Percentiles rank a stretch among this genome's conserved stretches.
These are phyloP conservation scores for Caenorhabditis zanzibari DNA, from an alignment of 2,888 invertebrate species.

Conservation along the genomic window DNA sequence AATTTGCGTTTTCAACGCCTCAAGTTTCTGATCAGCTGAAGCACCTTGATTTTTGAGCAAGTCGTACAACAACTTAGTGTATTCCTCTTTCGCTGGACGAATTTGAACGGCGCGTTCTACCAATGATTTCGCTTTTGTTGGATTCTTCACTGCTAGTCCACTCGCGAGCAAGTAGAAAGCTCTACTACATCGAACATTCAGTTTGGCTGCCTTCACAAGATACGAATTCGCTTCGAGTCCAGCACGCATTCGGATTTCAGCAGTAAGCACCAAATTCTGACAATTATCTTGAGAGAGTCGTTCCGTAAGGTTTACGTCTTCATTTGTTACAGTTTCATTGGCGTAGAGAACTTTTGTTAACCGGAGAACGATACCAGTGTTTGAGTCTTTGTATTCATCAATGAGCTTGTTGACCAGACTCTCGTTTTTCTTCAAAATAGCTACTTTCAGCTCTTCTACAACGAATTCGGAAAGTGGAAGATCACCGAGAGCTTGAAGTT, in stretches of 20 bases:
- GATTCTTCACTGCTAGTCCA: slow-evolving; percentile 56
- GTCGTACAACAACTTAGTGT: slow-evolving; percentile 61
- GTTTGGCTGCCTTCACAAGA: slow-evolving; percentile 70
- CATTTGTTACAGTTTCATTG: slow-evolving; percentile 2
- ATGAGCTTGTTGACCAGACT: background rate
- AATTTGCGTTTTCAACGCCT: slow-evolving; percentile 26
- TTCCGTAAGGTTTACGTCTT: slow-evolving; percentile 37
- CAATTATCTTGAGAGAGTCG: slow-evolving; percentile 4
- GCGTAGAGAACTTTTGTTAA: background rate
- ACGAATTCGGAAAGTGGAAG: slow-evolving; percentile 35
- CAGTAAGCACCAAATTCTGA: slow-evolving; percentile 53
- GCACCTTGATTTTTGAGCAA: slow-evolving; percentile 21
- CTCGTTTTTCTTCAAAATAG: slow-evolving; percentile 1
- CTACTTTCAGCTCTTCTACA: slow-evolving; percentile 45
- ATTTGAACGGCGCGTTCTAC: slow-evolving; percentile 70
- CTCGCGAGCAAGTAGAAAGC: slow-evolving; percentile 68
- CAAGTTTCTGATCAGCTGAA: slow-evolving; percentile 10
- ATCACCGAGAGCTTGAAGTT: slow-evolving; percentile 4
- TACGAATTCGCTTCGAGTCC: slow-evolving; percentile 58
- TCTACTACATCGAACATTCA: slow-evolving; percentile 66
- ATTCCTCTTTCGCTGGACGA: slow-evolving; percentile 65
- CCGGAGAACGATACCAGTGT: slow-evolving; percentile 9
- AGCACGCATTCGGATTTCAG: slow-evolving; percentile 46
- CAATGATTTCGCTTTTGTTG: slow-evolving; percentile 59
- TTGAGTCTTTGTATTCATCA: background rate